Evolutionary conservation across 92 coral and sea anemone genomes (phyloP), one percentile per base, ranked within the genome.

Genomic region (Desmophyllum pertusum): DNA sequence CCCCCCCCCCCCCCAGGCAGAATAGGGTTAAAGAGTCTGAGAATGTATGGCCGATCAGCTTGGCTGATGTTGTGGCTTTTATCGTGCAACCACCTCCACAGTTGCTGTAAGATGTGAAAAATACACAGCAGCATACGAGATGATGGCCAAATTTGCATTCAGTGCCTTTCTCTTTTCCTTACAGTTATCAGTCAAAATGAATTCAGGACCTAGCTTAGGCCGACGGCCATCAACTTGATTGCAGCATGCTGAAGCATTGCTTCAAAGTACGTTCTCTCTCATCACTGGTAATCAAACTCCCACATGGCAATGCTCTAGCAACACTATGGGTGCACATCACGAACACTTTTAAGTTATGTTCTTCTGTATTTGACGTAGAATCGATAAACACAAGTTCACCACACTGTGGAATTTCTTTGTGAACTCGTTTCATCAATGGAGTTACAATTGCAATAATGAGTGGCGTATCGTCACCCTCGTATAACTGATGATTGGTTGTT

Each of bases 201-300:
- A n/a, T n/a, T 77, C 62, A 30, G 88, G 94, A 40, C 94, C 94
- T 53, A 52, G 17, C 7, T 69, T 59, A 76, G 83, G 79, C 29
- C 94, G 90, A 88, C 87, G 89, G 59, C 91, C 92, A 89, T 89
- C 64, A 46, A 65, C 83, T 79, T n/a, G 88, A 50, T 61, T 70
- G 70, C 65, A 83, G 70, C 90, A 76, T 91, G 18, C 55, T 70
- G 57, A 91, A 91, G 62, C 89, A 90, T 71, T 75, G 84, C 75
- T 79, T 80, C 64, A 91, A 66, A 18, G 92, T 85, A 72, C 76
- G 76, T 66, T 88, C 92, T 83, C 83, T 81, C 85, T 88, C 90
- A 76, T 85, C 95, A 76, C 86, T 85, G 41, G 93, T 84, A 48
- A 88, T 91, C 71, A 91, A 73, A 41, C 85, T 50, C 41, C 92